Evolutionary conservation across 2,113 vertebrate genomes (phyloP), one percentile per base, ranked within the genome.

Genomic region (Triplophysa tibetana): DNA sequence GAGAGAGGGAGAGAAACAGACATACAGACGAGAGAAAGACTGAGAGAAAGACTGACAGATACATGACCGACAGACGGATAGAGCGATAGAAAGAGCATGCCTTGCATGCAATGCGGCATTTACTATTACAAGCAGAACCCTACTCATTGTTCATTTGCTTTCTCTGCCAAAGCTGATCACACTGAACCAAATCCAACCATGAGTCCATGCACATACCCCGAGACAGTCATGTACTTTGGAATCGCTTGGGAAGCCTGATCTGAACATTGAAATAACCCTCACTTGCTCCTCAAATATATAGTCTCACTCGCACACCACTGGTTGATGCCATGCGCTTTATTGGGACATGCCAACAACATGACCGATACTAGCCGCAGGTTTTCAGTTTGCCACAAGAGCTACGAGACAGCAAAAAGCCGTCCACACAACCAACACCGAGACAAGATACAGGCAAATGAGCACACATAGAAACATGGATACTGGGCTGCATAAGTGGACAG

Each of bases 31-130:
- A 56, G 2, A 56, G 0, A 68, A 10, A 45, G 0, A 66, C 16
- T 21, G 2, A 66, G 17, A 66, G 2, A 70, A 0, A 26, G 45
- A 69, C 0, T 52, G 68, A 70, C 1, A 54, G 66, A 48, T n/a
- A 70, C 41, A 69, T 16, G 67, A 50, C 16, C 48, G 41, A 68
- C 3, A 52, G 23, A 70, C 5, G 52, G 68, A 54, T 3, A 54
- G 48, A 70, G 1, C 54, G 69, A 38, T 14, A 56, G 7, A n/a
- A 9, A 56, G 54, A 68, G 21, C 80, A 76, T 76, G 80, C 80
- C 73, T 70, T 58, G 29, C 80, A 81, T 76, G 73, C 80, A 76
- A 21, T 23, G 48, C 75, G 16, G 70, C 13, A n/a, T 41, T 73
- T 73, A 61, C 8, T 61, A 61, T 43, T 61, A 16, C 33, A 73